phyloP scores from a whole-genome alignment of 2,113 vertebrate species.

The Notarius quadriscutis region DNA sequence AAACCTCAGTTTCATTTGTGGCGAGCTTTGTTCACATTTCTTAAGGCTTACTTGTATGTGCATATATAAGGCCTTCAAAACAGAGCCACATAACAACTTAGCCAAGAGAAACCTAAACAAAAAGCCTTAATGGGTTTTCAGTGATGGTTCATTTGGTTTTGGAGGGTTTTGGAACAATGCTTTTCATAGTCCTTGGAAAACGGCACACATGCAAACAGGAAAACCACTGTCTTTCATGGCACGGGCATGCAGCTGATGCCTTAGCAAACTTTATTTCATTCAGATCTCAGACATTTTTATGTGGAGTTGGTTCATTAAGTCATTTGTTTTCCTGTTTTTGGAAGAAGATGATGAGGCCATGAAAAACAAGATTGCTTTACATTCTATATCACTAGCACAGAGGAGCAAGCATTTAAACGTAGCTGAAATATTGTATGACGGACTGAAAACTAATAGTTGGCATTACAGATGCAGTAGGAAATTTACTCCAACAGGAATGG shows the following conservation, averaged over 20 bases:
- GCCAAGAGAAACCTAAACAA: constrained; percentile 53
- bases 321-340: constrained; percentile 38
- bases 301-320: constrained; percentile 32
- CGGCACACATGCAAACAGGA: constrained; percentile 56
- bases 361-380: constrained; percentile 5
- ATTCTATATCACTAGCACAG: neutral
- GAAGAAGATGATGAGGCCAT: neutral
- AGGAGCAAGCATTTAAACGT: neutral
- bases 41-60: constrained; percentile 55
- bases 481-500: constrained; percentile 5
- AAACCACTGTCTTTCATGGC: constrained; percentile 59
- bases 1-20: neutral
- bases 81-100: constrained; percentile 59
- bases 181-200: constrained; percentile 64
- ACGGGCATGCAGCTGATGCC: constrained; percentile 57
- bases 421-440: constrained; percentile 4
- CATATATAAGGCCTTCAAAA: constrained; percentile 55
- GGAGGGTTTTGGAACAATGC: constrained; percentile 59
- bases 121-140: constrained; percentile 63
- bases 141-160: constrained; percentile 65
- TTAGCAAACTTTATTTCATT: constrained; percentile 25
- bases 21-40: constrained; percentile 39
- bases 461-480: constrained; percentile 13
- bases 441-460: constrained; percentile 17
- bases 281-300: neutral